phyloP scores from a whole-genome alignment of 1,140 invertebrate genomes.

The Kradibia gibbosae region DNA sequence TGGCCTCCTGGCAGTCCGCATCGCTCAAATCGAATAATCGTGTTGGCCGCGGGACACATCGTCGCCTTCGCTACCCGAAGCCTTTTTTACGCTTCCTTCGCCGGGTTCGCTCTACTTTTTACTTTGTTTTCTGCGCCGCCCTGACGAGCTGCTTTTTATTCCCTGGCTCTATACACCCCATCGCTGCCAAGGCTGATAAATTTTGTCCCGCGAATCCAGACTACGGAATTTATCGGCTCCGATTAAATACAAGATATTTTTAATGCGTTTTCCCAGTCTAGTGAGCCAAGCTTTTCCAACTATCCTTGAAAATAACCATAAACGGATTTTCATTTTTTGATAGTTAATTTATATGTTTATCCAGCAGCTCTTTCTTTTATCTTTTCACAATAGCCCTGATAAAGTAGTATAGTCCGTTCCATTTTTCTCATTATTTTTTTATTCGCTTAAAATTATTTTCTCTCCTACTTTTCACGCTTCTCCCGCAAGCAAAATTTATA shows the following conservation, averaged over 20 bases:
- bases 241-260: not conserved
- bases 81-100: slow-evolving; percentile 5
- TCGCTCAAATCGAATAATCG: slow-evolving; percentile 55
- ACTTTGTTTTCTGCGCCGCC: not conserved
- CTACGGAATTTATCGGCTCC: slow-evolving; percentile 4
- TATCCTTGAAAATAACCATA: too few species aligned
- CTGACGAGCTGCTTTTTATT: slow-evolving; percentile 14
- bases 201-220: not conserved
- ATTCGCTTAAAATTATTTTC: too few species aligned
- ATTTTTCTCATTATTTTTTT: too few species aligned
- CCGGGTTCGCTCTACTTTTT: not conserved
- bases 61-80: not conserved
- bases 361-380: too few species aligned
- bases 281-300: not conserved
- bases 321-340: too few species aligned
- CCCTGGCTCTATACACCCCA: not conserved
- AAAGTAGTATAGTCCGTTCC: too few species aligned
- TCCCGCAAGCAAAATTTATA: too few species aligned
- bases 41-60: slow-evolving; percentile 45
- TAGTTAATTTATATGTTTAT: too few species aligned
- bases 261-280: not conserved
- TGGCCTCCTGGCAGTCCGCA: slow-evolving; percentile 35
- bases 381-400: too few species aligned
- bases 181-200: not conserved
- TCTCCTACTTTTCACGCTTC: too few species aligned